Percentiles rank a stretch among this genome's conserved stretches.
phyloP scores from a whole-genome alignment of 2,797 vertebrate genomes.

The Synanceia verrucosa region DNA sequence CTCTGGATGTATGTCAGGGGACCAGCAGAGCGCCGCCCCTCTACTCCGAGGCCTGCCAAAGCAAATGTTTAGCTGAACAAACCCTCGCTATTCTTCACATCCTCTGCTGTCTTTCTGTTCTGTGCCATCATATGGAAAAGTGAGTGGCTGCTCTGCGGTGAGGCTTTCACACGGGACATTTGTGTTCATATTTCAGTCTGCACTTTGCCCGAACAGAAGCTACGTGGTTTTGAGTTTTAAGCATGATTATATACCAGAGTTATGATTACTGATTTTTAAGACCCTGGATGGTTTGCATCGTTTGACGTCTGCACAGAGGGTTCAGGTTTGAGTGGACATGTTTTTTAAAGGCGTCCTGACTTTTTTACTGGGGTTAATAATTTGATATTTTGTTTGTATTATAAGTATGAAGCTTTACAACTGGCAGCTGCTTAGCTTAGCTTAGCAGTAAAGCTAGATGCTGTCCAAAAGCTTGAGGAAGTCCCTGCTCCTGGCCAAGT shows the following conservation, averaged over 20 bases:
- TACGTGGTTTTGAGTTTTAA: constrained; percentile 2
- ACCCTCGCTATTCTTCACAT: constrained; percentile 63
- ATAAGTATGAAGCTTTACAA: background rate
- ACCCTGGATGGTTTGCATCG: background rate
- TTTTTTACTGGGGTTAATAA: background rate
- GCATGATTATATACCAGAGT: background rate
- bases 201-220: constrained; percentile 12
- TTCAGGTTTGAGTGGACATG: background rate
- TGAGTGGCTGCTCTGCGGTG: constrained; percentile 26
- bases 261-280: background rate
- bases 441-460: background rate
- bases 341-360: background rate
- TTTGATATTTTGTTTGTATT: background rate
- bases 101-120: constrained; percentile 48
- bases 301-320: background rate
- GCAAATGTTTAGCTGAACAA: constrained; percentile 76
- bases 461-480: background rate
- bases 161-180: background rate
- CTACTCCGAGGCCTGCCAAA: constrained; percentile 70
- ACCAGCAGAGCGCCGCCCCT: constrained; percentile 61
- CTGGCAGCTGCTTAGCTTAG: constrained; percentile 1
- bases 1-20: constrained; percentile 74
- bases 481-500: background rate
- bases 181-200: constrained; percentile 24
- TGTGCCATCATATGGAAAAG: constrained; percentile 56